phyloP scores from a whole-genome alignment of 2,113 vertebrate species.

The Peromyscus californicus region DNA sequence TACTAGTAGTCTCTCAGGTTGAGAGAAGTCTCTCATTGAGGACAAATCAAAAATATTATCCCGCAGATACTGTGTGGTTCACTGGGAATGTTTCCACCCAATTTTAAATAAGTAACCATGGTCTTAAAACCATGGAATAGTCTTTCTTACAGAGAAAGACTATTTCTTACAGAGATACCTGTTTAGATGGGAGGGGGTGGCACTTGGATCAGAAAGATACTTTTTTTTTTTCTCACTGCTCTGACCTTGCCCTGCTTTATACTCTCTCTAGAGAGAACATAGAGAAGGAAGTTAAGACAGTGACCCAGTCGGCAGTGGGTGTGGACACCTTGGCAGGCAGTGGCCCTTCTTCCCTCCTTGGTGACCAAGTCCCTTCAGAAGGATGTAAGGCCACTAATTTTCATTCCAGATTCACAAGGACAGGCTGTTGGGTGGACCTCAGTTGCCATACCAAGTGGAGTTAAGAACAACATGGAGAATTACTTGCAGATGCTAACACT shows the following conservation, averaged over 20 bases:
- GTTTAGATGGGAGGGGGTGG: background rate
- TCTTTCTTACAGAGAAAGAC: background rate
- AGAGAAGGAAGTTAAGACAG: background rate
- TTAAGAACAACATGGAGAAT: background rate
- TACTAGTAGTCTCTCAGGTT: background rate
- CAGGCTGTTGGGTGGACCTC: background rate
- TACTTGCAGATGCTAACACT: background rate
- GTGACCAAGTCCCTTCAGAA: background rate
- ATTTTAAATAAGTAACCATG: background rate
- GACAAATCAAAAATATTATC: background rate
- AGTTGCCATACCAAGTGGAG: background rate
- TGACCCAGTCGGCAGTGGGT: fast-evolving
- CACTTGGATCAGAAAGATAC: background rate
- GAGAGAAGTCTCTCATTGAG: background rate
- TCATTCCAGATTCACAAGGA: background rate
- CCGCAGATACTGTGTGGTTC: background rate
- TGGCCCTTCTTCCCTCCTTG: background rate
- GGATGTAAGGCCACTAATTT: background rate
- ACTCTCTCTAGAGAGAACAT: background rate
- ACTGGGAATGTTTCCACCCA: background rate
- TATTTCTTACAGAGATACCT: background rate
- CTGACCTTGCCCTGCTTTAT: background rate
- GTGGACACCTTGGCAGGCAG: fast-evolving
- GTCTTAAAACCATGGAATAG: background rate
- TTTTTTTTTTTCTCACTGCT: background rate